Base-by-base conservation (phyloP, 2,113 vertebrate genomes). In the Chaetodon trifascialis region DNA sequence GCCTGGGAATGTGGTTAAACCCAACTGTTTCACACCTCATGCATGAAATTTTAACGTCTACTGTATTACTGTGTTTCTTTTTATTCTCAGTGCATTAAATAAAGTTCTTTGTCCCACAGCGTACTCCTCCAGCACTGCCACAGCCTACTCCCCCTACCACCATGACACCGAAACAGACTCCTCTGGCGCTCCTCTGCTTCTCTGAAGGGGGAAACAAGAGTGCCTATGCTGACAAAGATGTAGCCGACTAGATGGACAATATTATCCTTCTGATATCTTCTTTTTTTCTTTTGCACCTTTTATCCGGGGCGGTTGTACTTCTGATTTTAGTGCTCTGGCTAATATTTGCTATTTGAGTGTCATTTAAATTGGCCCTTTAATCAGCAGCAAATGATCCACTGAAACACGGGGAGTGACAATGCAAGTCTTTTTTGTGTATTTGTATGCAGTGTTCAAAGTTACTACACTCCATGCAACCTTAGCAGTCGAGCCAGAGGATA, bases 151-250 rank as follows among this genome's bases (percentile, higher is more conserved):
- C 5, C 94, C 96, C 9, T 97, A 96, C 87, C 96, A 95, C 82
- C 96, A 96, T 14, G 96, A 97, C 90, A 96, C 96, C 0, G 97
- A 97, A 89, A 97, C 95, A 7, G 95, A 99, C 89, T 99, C 96
- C 0, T 99, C 98, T 0, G 98, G 97, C 15, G 96, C 96, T 9
- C 97, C 97, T 17, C 94, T 99, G 88, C 95, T 99, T 56, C 79
- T 92, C 79, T 94, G 86, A 85, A 66, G 69, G 10, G 23, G 25
- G 9, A 17, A 23, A 42, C 47, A 36, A 44, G 72, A 14, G 19
- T 40, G 5, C 16, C 49, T 21, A 11, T 40, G 7, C 34, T 74
- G 25, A 62, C 34, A 42, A 17, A 21, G 44, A 80, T 56, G 67
- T 52, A 47, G 46, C 69, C 49, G 14, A 34, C 0, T 25, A 11